Conservation (phyloP, 2,888 invertebrate genomes). For the Electrophaes corylata region DNA sequence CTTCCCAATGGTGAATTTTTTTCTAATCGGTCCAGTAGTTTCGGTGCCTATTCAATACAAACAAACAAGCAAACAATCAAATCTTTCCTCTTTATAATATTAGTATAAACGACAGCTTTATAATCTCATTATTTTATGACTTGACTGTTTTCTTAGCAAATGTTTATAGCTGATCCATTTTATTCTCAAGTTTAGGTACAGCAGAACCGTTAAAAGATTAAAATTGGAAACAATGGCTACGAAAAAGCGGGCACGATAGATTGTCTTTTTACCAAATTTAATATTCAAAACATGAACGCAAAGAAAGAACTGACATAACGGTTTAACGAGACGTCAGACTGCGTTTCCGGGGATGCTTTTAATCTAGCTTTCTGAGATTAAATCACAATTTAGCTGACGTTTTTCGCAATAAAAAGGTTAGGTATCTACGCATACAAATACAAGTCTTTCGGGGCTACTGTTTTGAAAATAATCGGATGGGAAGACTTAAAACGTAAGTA, state of each 20-base stretch:
- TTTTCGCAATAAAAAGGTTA: neutral
- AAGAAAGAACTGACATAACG: slow-evolving; percentile 19
- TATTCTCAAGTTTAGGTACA: slow-evolving; percentile 22
- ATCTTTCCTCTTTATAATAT: too few relatives aligned
- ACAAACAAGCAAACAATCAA: too few relatives aligned
- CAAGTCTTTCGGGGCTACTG: neutral
- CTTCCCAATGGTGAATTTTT: too few relatives aligned
- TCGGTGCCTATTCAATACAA: too few relatives aligned
- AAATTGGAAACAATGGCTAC: slow-evolving; percentile 27
- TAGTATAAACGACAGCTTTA: too few relatives aligned
- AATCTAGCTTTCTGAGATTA: slow-evolving; percentile 16
- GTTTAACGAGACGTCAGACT: slow-evolving; percentile 20
- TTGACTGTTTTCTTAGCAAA: too few relatives aligned
- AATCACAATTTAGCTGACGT: slow-evolving; percentile 14
- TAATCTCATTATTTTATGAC: too few relatives aligned
- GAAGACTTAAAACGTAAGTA: too few relatives aligned
- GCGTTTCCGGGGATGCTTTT: slow-evolving; percentile 16
- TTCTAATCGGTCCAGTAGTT: too few relatives aligned
- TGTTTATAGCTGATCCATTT: slow-evolving; percentile 13
- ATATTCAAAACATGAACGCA: slow-evolving; percentile 24
- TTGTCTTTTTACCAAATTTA: slow-evolving; percentile 19
- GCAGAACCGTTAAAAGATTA: slow-evolving; percentile 23
- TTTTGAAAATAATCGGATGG: neutral
- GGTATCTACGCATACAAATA: neutral
- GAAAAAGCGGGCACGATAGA: slow-evolving; percentile 20